Conservation (phyloP, 2,888 invertebrate genomes). For the Siphlonurus alternatus region DNA sequence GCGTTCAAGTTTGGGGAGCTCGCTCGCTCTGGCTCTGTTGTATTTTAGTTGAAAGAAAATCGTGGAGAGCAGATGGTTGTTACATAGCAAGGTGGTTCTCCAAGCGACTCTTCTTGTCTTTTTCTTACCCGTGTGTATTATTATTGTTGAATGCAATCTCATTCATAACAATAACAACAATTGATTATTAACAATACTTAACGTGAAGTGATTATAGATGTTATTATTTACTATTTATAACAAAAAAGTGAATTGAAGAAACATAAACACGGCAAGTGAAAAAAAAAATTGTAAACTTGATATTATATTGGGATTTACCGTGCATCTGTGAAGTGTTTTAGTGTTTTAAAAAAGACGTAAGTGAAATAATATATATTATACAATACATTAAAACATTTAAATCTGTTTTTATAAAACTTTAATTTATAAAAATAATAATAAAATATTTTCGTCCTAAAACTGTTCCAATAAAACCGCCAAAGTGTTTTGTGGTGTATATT, state of each 20-base stretch:
- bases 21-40: background rate
- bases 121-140: background rate
- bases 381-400: background rate
- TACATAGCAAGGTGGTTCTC: background rate
- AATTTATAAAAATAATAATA: background rate
- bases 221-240: background rate
- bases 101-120: background rate
- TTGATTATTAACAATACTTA: no score
- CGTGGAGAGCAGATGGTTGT: background rate
- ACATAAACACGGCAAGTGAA: background rate
- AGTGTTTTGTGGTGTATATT: conserved; percentile 1
- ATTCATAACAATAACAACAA: background rate
- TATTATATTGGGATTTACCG: background rate
- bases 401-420: background rate
- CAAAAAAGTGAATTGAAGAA: background rate
- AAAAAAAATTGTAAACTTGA: no score
- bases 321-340: background rate
- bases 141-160: background rate
- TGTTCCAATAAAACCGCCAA: background rate
- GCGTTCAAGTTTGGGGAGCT: background rate
- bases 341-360: background rate
- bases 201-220: no score
- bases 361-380: background rate
- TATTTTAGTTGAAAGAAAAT: background rate
- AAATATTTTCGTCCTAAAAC: background rate